Conservation (phyloP, 2,113 vertebrate species). For the Tapirus terrestris region DNA sequence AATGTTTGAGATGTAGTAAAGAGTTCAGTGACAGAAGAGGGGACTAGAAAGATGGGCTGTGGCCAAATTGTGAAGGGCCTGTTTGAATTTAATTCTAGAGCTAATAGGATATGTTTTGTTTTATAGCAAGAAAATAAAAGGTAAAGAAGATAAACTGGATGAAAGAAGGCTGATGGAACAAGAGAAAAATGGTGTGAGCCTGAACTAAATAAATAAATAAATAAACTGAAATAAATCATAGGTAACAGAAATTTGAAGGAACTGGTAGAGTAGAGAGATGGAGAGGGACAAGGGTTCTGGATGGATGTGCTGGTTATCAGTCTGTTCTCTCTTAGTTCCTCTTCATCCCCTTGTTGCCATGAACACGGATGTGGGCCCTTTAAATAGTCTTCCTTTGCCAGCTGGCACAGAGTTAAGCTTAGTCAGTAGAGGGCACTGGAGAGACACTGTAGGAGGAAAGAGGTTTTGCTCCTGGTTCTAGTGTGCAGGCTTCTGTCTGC, state of each 20-base stretch:
- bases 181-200: background rate
- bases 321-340: background rate
- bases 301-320: background rate
- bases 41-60: background rate
- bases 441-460: no score
- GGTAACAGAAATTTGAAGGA: background rate
- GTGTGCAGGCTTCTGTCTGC: no score
- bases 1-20: background rate
- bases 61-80: background rate
- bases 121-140: background rate
- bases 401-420: background rate
- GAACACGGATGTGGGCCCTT: background rate
- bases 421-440: background rate
- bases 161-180: background rate
- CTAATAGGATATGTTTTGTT: background rate
- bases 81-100: background rate
- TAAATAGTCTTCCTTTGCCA: background rate
- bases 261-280: rapidly evolving
- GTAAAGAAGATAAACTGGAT: background rate
- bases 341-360: background rate
- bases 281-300: background rate
- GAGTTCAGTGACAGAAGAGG: background rate
- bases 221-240: background rate
- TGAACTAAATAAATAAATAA: no score
- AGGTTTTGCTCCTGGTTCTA: no score